Conservation (phyloP, 2,113 vertebrate genomes). For the Bubo bubo region DNA sequence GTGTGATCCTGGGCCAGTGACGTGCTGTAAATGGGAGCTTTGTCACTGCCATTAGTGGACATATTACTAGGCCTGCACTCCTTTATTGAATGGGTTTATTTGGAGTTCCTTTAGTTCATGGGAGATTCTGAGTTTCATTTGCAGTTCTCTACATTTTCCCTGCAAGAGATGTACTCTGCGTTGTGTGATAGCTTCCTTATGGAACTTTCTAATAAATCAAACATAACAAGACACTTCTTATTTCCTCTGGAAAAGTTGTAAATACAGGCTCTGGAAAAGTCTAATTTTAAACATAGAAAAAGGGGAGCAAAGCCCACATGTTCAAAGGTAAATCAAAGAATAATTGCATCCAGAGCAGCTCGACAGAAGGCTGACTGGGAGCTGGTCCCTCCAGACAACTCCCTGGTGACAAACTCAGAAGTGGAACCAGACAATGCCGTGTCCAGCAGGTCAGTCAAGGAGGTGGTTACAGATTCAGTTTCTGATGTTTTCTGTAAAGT, state of each 20-base stretch:
- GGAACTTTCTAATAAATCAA: background rate
- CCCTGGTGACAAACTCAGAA: background rate
- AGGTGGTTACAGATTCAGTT: background rate
- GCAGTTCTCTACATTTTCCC: background rate
- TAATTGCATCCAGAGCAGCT: slow-evolving; percentile 58
- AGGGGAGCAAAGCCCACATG: slow-evolving; percentile 16
- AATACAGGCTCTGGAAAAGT: slow-evolving; percentile 34
- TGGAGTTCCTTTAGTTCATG: background rate
- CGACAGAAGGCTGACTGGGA: background rate
- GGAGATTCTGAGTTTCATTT: background rate
- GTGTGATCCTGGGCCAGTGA: background rate
- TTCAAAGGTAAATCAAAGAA: slow-evolving; percentile 48
- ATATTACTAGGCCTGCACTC: background rate
- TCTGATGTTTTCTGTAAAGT: background rate
- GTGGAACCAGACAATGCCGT: background rate
- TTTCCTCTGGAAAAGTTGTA: slow-evolving; percentile 43
- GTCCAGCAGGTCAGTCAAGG: slow-evolving; percentile 37
- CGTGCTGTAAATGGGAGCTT: background rate
- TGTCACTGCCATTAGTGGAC: background rate
- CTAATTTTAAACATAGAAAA: slow-evolving; percentile 26
- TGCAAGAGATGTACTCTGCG: background rate
- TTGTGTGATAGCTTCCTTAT: background rate
- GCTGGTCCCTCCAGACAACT: background rate
- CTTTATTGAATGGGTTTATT: background rate
- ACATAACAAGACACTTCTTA: slow-evolving; percentile 29